These are phyloP conservation scores for Leptobrachium leishanense DNA, from an alignment of 2,113 vertebrate species.

Conservation along the genomic window DNA sequence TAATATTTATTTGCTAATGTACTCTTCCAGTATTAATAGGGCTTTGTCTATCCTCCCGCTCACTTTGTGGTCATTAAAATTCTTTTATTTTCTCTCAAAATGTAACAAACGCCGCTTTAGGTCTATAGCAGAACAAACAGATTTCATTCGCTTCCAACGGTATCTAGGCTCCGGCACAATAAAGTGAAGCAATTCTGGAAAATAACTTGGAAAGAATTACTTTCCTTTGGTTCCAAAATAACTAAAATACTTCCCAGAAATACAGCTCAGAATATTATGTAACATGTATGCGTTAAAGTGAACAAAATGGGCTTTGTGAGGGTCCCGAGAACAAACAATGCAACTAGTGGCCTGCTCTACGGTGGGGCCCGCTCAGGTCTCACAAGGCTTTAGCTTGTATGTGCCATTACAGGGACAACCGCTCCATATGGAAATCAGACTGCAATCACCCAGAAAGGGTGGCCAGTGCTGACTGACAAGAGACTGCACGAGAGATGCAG, in stretches of 20 bases:
- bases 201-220: constrained; percentile 4
- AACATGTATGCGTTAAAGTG: background rate
- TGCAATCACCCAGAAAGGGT: too few relatives aligned
- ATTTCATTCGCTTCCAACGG: background rate
- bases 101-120: background rate
- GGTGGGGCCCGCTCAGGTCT: too few relatives aligned
- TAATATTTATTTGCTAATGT: constrained; percentile 17
- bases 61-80: constrained; percentile 14
- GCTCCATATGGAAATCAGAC: too few relatives aligned
- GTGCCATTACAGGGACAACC: too few relatives aligned
- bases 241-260: constrained; percentile 21
- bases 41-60: constrained; percentile 17
- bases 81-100: constrained; percentile 14
- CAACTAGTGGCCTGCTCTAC: too few relatives aligned
- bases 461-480: too few relatives aligned
- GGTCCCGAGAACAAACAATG: too few relatives aligned
- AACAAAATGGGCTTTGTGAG: too few relatives aligned
- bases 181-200: constrained; percentile 3
- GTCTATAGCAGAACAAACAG: background rate
- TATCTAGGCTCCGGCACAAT: background rate
- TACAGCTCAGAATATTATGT: background rate
- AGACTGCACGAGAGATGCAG: too few relatives aligned
- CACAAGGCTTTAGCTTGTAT: too few relatives aligned
- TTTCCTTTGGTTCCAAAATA: constrained; percentile 23
- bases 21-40: constrained; percentile 41